Percentiles rank a stretch among this genome's conserved stretches.
Evolutionary conservation across 2,888 invertebrate species (phyloP).

Genomic region (Adela reaumurella): DNA sequence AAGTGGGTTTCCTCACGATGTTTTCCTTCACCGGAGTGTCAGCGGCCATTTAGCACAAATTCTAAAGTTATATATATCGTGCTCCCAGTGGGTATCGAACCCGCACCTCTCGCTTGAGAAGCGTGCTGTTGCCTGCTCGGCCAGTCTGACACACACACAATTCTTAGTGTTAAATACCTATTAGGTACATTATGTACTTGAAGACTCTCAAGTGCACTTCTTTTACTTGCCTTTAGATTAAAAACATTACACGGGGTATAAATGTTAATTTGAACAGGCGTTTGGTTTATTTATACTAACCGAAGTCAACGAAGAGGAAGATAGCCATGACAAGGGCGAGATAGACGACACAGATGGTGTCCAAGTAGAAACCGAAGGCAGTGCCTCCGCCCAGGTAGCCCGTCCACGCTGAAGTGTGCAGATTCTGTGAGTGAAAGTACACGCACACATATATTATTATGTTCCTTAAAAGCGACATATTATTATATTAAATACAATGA

Average conservation of each 20-base stretch:
- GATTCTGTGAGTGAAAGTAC: slow-evolving; percentile 44
- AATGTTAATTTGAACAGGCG: neutral
- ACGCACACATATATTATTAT: neutral
- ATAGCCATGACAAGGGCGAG: slow-evolving; percentile 61
- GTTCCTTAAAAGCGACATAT: neutral
- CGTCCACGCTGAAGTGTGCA: slow-evolving; percentile 68
- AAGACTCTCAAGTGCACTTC: too few relatives aligned
- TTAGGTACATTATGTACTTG: too few relatives aligned
- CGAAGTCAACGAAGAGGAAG: slow-evolving; percentile 56
- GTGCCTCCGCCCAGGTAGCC: slow-evolving; percentile 60
- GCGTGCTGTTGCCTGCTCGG: too few relatives aligned
- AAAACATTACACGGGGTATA: too few relatives aligned
- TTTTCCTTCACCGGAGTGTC: too few relatives aligned
- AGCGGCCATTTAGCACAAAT: too few relatives aligned
- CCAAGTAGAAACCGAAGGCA: slow-evolving; percentile 73
- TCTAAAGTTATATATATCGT: too few relatives aligned
- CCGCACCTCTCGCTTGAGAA: too few relatives aligned
- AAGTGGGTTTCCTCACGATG: too few relatives aligned
- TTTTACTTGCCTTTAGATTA: neutral
- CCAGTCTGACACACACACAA: too few relatives aligned
- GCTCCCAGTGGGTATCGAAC: too few relatives aligned
- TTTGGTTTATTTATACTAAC: slow-evolving; percentile 31
- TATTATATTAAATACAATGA: slow-evolving; percentile 15
- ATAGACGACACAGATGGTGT: slow-evolving; percentile 66
- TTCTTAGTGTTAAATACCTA: too few relatives aligned